Percentiles rank a stretch among this genome's conserved stretches.
Evolutionary conservation across 2,888 invertebrate genomes (phyloP).

Genomic region (Agonopterix subpropinquella): DNA sequence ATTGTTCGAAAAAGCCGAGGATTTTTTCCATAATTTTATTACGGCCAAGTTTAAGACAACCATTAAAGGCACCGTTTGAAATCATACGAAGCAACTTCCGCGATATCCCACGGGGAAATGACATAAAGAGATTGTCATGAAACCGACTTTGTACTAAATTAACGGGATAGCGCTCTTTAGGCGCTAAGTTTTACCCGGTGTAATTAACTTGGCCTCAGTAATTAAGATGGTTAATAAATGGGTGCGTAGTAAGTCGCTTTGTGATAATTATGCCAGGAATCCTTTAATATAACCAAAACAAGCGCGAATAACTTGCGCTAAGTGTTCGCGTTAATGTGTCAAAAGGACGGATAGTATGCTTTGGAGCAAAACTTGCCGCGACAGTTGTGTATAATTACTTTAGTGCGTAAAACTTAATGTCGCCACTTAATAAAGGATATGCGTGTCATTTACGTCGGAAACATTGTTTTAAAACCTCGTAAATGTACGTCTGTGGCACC

Average conservation of each 20-base stretch:
- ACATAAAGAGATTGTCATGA: conserved; percentile 54
- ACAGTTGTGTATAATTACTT: conserved; percentile 32
- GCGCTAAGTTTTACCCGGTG: conserved; percentile 63
- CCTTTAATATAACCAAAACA: conserved; percentile 68
- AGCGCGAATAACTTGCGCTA: conserved; percentile 47
- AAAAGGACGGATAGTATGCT: conserved; percentile 42
- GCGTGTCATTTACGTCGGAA: conserved; percentile 9
- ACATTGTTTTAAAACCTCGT: conserved; percentile 13
- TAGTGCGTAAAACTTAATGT: conserved; percentile 25
- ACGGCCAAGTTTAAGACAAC: conserved; percentile 46
- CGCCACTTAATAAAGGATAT: conserved; percentile 19
- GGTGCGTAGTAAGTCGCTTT: conserved; percentile 66
- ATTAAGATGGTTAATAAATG: conserved; percentile 73
- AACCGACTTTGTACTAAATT: conserved; percentile 55
- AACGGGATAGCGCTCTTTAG: conserved; percentile 63
- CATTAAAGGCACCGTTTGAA: conserved; percentile 51
- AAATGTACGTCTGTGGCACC: conserved; percentile 6
- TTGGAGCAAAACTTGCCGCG: conserved; percentile 36
- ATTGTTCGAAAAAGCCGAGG: conserved; percentile 59
- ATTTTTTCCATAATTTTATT: conserved; percentile 67
- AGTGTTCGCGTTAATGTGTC: conserved; percentile 49
- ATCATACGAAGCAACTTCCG: conserved; percentile 41
- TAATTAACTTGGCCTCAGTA: conserved; percentile 71
- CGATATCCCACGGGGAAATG: conserved; percentile 45
- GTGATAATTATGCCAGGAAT: conserved; percentile 68